Conservation (phyloP, 2,888 invertebrate species). For the Globia sparganii region DNA sequence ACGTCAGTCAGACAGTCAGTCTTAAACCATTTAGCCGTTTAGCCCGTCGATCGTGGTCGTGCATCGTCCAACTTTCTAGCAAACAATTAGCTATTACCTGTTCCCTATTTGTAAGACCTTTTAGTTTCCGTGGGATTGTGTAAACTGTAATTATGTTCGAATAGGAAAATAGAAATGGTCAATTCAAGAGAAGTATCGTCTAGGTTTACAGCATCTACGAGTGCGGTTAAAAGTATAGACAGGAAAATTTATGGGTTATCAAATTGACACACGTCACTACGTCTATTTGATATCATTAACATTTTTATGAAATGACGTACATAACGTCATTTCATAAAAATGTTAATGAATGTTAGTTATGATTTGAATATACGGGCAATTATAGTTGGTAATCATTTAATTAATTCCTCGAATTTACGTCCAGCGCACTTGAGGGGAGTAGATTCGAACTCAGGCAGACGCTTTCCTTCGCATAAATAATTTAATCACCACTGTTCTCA, state of each 20-base stretch:
- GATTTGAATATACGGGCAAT: not conserved
- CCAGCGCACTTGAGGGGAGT: not conserved
- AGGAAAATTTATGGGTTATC: not conserved
- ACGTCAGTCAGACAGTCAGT: slow-evolving; percentile 68
- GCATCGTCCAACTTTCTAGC: slow-evolving; percentile 61
- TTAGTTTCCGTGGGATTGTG: slow-evolving; percentile 56
- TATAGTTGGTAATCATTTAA: not conserved
- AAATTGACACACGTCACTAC: too few species aligned
- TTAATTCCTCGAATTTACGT: not conserved
- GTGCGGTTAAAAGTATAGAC: not conserved
- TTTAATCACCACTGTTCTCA: too few species aligned
- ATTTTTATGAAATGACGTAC: too few species aligned
- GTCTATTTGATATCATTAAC: too few species aligned
- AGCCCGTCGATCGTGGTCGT: slow-evolving; percentile 65
- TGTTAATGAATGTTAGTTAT: not conserved
- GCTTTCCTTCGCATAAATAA: too few species aligned
- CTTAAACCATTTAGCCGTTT: slow-evolving; percentile 66
- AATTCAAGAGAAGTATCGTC: not conserved
- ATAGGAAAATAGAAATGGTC: slow-evolving; percentile 24
- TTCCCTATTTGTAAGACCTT: slow-evolving; percentile 43
- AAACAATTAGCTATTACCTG: slow-evolving; percentile 63
- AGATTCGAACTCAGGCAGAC: too few species aligned
- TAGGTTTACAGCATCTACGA: not conserved
- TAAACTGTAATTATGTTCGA: slow-evolving; percentile 33
- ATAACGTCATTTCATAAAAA: too few species aligned